Base-by-base conservation (phyloP, 1,140 invertebrate genomes). In the Drosophila punjabiensis region DNA sequence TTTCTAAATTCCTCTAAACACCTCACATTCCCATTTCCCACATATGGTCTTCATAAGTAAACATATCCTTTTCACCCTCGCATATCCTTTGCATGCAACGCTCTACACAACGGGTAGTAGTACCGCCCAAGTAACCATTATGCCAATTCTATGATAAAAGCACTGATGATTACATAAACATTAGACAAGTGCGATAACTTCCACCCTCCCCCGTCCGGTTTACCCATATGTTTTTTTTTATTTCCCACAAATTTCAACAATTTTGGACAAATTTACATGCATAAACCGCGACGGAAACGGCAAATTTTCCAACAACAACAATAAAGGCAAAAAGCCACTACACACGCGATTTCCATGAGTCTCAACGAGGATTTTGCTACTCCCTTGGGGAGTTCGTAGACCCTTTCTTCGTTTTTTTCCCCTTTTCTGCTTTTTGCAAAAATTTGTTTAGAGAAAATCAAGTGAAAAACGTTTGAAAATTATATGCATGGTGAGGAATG, bases 191-290 rank as follows among this genome's bases (percentile, higher is more conserved):
- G 78, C 77, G 37, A 73, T 48, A 47, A 50, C 78, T 67, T 64
- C 39, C 78, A 50, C 64, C 47, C 41, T 60, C 3, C 24, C 1
- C 24, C n/a, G n/a, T 24, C 24, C 24, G 3, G n/a, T n/a, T n/a
- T 41, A 52, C 56, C 50, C 71, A 75, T 68, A 73, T 77, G 74
- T 61, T 45, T 74, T 86, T 74, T 86, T 86, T 91, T 87, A 91
- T 91, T 77, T 85, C 75, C 88, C 88, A 80, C 88, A 91, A 88
- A 91, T 91, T 80, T 91, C 83, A 79, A 79, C 88, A 91, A 91
- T 91, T 91, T 91, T 77, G 75, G 76, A 91, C 88, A 91, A 91
- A 91, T 91, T 91, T 91, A 88, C 87, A 91, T 91, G 74, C 77
- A 87, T 87, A 86, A 86, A 70, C 80, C 71, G 87, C 82, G 61